A percentile compares a stretch with the other conserved stretches of the same genome.
Conservation (phyloP, 2,888 invertebrate species). For the Lymantria monacha region DNA sequence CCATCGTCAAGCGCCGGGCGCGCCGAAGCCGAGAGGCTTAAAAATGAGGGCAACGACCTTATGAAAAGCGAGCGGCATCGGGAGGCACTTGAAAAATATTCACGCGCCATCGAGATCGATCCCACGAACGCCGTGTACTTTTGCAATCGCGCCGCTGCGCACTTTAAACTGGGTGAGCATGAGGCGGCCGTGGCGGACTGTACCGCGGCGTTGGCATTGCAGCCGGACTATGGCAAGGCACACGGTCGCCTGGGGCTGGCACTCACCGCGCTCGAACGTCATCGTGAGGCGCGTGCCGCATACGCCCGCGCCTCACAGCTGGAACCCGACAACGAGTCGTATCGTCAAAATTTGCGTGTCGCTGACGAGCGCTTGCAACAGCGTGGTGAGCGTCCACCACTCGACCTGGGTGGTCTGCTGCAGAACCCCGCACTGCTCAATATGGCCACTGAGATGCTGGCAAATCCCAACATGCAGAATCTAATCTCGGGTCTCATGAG, state of each 20-base stretch:
- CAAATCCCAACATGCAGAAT: slow-evolving; percentile 92
- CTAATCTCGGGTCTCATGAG: slow-evolving; percentile 85
- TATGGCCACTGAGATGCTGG: slow-evolving; percentile 92
- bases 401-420: slow-evolving; percentile 86
- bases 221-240: slow-evolving; percentile 96
- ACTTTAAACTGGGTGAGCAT: slow-evolving; percentile 93
- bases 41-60: slow-evolving; percentile 93
- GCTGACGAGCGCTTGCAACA: slow-evolving; percentile 87
- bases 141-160: slow-evolving; percentile 98
- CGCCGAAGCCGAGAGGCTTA: slow-evolving; percentile 90
- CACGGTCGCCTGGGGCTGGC: slow-evolving; percentile 96
- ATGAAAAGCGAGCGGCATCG: slow-evolving; percentile 92
- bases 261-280: slow-evolving; percentile 90
- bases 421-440: slow-evolving; percentile 91
- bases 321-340: slow-evolving; percentile 96
- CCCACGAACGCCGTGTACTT: slow-evolving; percentile 96
- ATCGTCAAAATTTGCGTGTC: slow-evolving; percentile 91
- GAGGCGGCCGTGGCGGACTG: slow-evolving; percentile 94
- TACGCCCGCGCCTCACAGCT: slow-evolving; percentile 94
- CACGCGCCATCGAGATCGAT: slow-evolving; percentile 94
- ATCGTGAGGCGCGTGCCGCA: slow-evolving; percentile 91
- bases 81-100: slow-evolving; percentile 92
- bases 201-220: slow-evolving; percentile 92
- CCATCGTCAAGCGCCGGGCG: slow-evolving; percentile 47
- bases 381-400: slow-evolving; percentile 83